Evolutionary conservation across 2,113 vertebrate genomes (phyloP), one percentile per base, ranked within the genome.

Genomic region (Zapornia atra): DNA sequence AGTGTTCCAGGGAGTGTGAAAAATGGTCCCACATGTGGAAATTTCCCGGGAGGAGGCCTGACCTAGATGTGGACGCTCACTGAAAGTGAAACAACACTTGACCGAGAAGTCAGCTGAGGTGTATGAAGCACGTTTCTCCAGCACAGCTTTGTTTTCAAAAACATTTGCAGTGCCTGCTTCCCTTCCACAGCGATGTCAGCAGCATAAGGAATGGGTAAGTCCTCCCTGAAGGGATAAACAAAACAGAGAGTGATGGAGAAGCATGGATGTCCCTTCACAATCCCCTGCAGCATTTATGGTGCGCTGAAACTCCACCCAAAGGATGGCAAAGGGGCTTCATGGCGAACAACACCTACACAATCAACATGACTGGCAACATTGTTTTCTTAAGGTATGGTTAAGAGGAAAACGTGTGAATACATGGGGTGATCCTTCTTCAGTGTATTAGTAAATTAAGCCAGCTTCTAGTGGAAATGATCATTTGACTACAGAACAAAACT

Each of bases 241-340:
- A 28, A 29, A 82, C 26, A 60, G 31, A 82, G 34, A 21, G 33
- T 16, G 19, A 75, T 36, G 40, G 56, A 66, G 40, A 63, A 90
- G 46, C 0, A 0, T 12, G 40, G n/a, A n/a, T 59, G 64, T 19
- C 18, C 25, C 31, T 33, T 59, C 36, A 29, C 6, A 36, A n/a
- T 9, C 8, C 44, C 28, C 36, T 33, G 46, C 15, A n/a, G 24
- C n/a, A 63, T 17, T 96, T 53, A n/a, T 70, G 40, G 7, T 20
- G 50, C 57, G 86, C 11, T 29, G 12, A 48, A 83, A 60, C 59
- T 65, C 16, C 36, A 64, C 53, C 33, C 51, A 65, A 38, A 25
- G 29, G 33, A 40, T 48, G 56, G 26, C 22, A 75, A 36, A 70
- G 34, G 22, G 19, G 13, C 18, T 76, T 72, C 18, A 8, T 2